Conservation (phyloP, 2,797 vertebrate genomes). For the Rachycentron canadum region DNA sequence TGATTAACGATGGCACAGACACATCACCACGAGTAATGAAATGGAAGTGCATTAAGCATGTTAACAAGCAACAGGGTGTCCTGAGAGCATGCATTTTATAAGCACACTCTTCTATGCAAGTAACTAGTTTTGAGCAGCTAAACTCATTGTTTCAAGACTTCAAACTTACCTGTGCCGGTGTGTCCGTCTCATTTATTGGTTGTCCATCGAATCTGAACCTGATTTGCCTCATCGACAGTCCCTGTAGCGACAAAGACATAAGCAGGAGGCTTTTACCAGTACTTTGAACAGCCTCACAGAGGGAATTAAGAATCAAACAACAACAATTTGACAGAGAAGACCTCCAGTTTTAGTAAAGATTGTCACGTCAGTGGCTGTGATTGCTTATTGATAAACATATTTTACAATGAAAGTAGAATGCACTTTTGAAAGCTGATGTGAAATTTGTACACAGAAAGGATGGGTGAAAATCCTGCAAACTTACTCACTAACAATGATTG, state of each 20-base stretch:
- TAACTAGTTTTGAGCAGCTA: neutral
- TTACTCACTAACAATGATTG: neutral
- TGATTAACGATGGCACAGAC: neutral
- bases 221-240: slow-evolving; percentile 98
- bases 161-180: slow-evolving; percentile 93
- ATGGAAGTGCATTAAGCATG: neutral
- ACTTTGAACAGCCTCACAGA: neutral
- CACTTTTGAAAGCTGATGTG: neutral
- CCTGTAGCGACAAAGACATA: slow-evolving; percentile 82
- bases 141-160: neutral
- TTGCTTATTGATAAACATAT: neutral
- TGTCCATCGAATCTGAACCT: slow-evolving; percentile 99
- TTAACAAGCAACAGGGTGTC: neutral
- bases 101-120: neutral
- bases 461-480: neutral
- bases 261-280: neutral
- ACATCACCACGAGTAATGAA: neutral
- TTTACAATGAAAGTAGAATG: neutral
- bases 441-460: neutral
- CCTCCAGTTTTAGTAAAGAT: neutral
- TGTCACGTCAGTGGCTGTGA: neutral
- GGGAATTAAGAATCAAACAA: neutral
- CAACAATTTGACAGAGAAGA: no score
- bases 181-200: slow-evolving; percentile 99
- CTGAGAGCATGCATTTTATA: neutral